Evolutionary conservation across 2,113 vertebrate genomes (phyloP).

Genomic region (Tamias sibiricus): DNA sequence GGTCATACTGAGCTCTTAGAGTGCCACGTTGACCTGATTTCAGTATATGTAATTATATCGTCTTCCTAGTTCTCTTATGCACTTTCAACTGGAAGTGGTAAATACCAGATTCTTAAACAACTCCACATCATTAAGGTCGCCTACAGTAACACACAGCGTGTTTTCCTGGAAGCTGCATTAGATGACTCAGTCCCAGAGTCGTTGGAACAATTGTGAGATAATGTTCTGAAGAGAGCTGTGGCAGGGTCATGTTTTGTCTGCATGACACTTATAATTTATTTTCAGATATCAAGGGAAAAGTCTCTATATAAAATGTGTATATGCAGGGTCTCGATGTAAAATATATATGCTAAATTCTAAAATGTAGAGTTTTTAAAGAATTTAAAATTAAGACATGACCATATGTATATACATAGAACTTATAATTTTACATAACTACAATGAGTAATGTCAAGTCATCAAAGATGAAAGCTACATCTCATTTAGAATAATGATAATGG

Average conservation of each 20-base stretch:
- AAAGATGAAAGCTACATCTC: not conserved
- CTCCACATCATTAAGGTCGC: conserved; percentile 56
- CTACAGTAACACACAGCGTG: conserved; percentile 71
- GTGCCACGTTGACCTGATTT: conserved; percentile 66
- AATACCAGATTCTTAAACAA: conserved; percentile 76
- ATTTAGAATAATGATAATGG: not conserved
- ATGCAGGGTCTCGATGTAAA: not conserved
- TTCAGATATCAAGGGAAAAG: conserved; percentile 1
- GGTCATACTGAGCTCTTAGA: conserved; percentile 48
- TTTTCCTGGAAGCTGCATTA: conserved; percentile 79
- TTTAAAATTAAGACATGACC: conserved; percentile 1
- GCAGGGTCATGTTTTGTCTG: conserved; percentile 31
- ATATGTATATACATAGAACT: not conserved
- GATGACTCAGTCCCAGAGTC: conserved; percentile 71
- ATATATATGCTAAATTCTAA: not conserved
- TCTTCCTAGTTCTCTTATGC: conserved; percentile 67
- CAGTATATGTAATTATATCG: conserved; percentile 62
- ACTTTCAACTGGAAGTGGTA: conserved; percentile 79
- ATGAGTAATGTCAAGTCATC: not conserved
- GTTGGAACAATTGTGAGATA: conserved; percentile 70
- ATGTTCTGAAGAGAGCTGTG: conserved; percentile 32
- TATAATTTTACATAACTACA: not conserved
- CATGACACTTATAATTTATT: conserved; percentile 11
- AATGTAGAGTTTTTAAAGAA: not conserved
- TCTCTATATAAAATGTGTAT: not conserved